Evolutionary conservation across 2,888 invertebrate genomes (phyloP), one percentile per base, ranked within the genome.

Genomic region (Acrobasis repandana): DNA sequence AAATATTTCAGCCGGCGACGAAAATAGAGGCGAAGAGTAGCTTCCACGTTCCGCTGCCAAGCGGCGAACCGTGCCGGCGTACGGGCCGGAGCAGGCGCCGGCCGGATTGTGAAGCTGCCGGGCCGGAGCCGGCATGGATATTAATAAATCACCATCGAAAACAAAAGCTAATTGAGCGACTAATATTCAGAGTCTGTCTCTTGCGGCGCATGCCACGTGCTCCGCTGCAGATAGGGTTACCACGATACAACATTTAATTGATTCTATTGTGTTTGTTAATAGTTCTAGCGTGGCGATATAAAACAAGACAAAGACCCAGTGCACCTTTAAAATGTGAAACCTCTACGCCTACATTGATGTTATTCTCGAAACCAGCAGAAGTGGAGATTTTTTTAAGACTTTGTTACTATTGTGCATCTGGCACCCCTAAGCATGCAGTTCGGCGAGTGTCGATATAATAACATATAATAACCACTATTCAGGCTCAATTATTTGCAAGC

Each of bases 21-120:
- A 68, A 75, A 74, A 76, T 78, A 77, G 70, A 66, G 58, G 51
- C 73, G 73, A 72, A 71, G 69, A 63, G 60, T 58, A 46, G 67
- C 73, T 74, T 75, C 77, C 73, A 74, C 74, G 65, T 74, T 70
- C 75, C 72, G 65, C 69, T 73, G 76, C 74, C 75, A 75, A 70
- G 48, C 48, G 47, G 54, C 43, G 43, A 43, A n/a, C 43, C 28
- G 14, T 18, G 48, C 47, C 47, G n/a, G 46, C 14, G 9, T 9
- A n/a, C 48, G 16, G 48, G 8, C 8, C 48, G 16, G 48, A 48
- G 9, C 47, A 5, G 50, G 14, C 9, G 9, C 49, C 49, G 49
- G 49, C 43, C 43, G 11, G 43, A 1, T 10, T 1, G 11, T 38
- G 43, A 3, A 5, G 43, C 14, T 18, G 54, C 36, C 51, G 33